Base-by-base conservation (phyloP, 2,888 invertebrate genomes). In the Drosophila colorata region DNA sequence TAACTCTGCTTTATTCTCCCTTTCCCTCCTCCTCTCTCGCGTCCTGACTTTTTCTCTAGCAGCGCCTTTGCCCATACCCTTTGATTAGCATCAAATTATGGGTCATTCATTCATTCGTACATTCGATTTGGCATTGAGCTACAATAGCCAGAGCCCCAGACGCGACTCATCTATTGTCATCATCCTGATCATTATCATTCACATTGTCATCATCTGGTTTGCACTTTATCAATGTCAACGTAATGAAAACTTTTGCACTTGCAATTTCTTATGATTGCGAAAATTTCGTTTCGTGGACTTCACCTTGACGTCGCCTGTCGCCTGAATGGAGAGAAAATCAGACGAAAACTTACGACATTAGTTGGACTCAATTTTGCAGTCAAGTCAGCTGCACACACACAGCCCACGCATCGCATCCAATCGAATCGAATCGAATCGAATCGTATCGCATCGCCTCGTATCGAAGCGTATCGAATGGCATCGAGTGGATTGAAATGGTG, bases 211-310 rank as follows among this genome's bases (percentile, higher is more conserved):
- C 20, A 8, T 35, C 31, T 16, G n/a, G 40, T 40, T 41, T 49
- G 47, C 69, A 59, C 52, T 68, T 69, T 63, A 67, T 80, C 78
- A 80, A 72, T 83, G 80, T 80, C 80, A 80, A 55, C 66, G 52
- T 63, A 80, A 80, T 75, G 76, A 65, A 65, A 74, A 70, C 55
- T 63, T 86, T 74, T 58, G 41, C 55, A 52, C 66, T 64, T 67
- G 46, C 63, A 61, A 58, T 76, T 61, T 77, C 67, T 47, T 41
- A 46, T 40, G 47, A 1, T 13, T n/a, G 52, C 40, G 33, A 56
- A 49, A 52, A 59, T 52, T 52, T 20, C 57, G 35, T 38, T 47
- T 4, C 31, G 7, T 52, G 35, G 41, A 40, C 5, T 57, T 67
- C 43, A 67, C 73, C 73, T 76, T 74, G 70, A 69, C 55, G 25